Base-by-base conservation (phyloP, 2,113 vertebrate species). In the Austrofundulus limnaeus region DNA sequence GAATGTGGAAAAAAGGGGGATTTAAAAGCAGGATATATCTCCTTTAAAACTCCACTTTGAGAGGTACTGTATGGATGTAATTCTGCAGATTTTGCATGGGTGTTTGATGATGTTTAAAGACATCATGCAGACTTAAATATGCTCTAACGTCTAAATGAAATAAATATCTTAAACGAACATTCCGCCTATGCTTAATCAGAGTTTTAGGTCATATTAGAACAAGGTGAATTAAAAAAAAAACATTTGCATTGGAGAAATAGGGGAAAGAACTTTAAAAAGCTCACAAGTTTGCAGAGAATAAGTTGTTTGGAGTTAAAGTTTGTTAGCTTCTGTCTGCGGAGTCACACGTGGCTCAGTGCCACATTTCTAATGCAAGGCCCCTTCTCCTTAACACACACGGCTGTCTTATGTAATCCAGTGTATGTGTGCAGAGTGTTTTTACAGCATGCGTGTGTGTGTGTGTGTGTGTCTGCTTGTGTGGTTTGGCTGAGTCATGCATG, bases 321-420 rank as follows among this genome's bases (percentile, higher is more conserved):
- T 58, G 72, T 64, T 28, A 39, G 25, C 38, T 28, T 69, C 53
- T 68, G 69, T 21, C 41, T 69, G 65, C 70, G 37, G 56, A 49
- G 60, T 61, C 56, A 78, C 52, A 72, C 71, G 63, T 57, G 63
- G 51, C 69, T 55, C 17, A 62, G 50, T 49, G 24, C 20, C 15
- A 39, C 23, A 58, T 50, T 53, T 15, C 16, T 42, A 43, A 38
- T 51, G 61, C 24, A 23, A 34, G n/a, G 45, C 62, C 38, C 42
- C 20, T 46, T 68, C 55, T 56, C 23, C 69, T 47, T 8, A 61
- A 63, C 67, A 64, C 54, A 61, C 46, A 48, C 37, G 12, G 16
- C 24, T 55, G 37, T 59, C 68, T 82, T 82, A 80, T 72, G 73
- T 66, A 80, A 80, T 62, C 52, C 11, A 11, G 49, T 67, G 34